These are phyloP conservation scores for Galeruca laticollis DNA, from an alignment of 2,888 invertebrate genomes.

Conservation along the genomic window DNA sequence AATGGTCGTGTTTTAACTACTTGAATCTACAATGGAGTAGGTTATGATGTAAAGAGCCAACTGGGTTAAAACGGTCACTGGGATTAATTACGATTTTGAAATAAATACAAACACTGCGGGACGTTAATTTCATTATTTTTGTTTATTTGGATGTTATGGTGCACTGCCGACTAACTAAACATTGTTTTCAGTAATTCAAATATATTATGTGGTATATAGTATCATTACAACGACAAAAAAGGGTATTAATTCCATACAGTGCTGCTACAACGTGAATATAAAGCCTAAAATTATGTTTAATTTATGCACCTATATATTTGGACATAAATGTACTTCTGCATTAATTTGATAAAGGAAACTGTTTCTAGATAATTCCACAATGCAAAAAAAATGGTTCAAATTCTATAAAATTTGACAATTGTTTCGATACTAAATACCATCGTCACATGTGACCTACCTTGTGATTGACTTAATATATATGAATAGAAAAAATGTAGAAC, in stretches of 20 bases:
- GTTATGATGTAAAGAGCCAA: constrained; percentile 24
- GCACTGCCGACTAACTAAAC: background rate
- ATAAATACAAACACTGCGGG: constrained; percentile 8
- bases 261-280: background rate
- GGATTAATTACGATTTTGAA: constrained; percentile 27
- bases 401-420: no score
- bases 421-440: no score
- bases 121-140: constrained; percentile 4
- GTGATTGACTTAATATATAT: no score
- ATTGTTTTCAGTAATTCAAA: constrained; percentile 2
- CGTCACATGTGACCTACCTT: no score
- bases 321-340: background rate
- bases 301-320: background rate
- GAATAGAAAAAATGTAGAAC: no score
- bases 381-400: no score
- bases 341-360: no score
- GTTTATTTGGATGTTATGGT: constrained; percentile 4
- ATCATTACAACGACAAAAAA: background rate
- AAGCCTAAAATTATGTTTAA: background rate
- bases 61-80: constrained; percentile 17
- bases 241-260: background rate
- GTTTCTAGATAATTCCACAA: no score
- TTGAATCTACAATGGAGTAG: constrained; percentile 30
- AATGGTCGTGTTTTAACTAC: constrained; percentile 33
- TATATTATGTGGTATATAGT: background rate